phyloP scores from a whole-genome alignment of 1,140 invertebrate species.

The Pissodes strobi region DNA sequence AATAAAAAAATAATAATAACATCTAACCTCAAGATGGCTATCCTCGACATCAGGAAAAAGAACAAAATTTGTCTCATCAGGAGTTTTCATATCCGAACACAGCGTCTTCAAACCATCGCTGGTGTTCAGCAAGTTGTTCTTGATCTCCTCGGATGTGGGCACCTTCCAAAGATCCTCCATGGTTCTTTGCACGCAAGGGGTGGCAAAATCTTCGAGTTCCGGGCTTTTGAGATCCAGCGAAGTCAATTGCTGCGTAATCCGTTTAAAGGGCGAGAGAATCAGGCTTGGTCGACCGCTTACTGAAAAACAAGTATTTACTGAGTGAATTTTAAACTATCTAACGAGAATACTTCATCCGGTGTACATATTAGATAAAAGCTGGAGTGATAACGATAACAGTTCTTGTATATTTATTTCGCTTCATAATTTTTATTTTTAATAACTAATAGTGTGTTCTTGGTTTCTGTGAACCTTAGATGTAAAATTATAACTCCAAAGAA shows the following conservation, averaged over 20 bases:
- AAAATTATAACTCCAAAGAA: too few relatives aligned
- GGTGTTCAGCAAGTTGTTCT: conserved; percentile 44
- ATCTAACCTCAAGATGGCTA: conserved; percentile 35
- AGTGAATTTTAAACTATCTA: background rate
- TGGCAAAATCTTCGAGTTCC: conserved; percentile 73
- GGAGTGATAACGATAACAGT: too few relatives aligned
- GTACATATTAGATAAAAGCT: too few relatives aligned
- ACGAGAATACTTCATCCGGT: too few relatives aligned
- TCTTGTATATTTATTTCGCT: too few relatives aligned
- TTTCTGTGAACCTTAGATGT: too few relatives aligned
- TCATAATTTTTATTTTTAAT: too few relatives aligned
- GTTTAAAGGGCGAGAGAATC: conserved; percentile 72
- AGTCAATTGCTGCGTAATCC: conserved; percentile 76
- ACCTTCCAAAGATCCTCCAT: conserved; percentile 63
- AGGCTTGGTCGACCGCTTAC: conserved; percentile 49
- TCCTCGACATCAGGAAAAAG: conserved; percentile 57
- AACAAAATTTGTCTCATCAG: conserved; percentile 56
- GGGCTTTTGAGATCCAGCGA: conserved; percentile 70
- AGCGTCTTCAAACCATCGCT: conserved; percentile 52
- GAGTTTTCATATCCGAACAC: conserved; percentile 50
- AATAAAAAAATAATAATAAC: too few relatives aligned
- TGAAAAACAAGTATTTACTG: conserved; percentile 5
- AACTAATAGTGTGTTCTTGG: too few relatives aligned
- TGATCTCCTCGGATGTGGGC: background rate
- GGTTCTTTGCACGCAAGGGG: conserved; percentile 66